phyloP scores from a whole-genome alignment of 1,140 invertebrate species.

The Aphaenogaster ashmeadi region DNA sequence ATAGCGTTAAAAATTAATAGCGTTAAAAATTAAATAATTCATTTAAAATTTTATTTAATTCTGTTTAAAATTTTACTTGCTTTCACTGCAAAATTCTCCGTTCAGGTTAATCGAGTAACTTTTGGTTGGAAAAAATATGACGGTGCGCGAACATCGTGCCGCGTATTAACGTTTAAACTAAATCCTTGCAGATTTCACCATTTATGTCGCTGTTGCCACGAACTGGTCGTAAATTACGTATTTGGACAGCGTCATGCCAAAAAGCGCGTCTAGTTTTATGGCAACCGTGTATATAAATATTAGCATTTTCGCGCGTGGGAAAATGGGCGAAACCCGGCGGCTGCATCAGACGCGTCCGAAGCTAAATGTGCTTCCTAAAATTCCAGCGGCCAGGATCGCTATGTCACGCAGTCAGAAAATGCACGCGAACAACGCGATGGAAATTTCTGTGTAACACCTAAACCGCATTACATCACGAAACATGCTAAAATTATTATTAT shows the following conservation, averaged over 20 bases:
- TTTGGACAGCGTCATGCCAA: conserved; percentile 7
- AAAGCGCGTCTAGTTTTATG: conserved; percentile 25
- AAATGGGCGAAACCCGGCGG: conserved; percentile 37
- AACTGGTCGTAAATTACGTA: conserved; percentile 28
- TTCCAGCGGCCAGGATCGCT: conserved; percentile 19
- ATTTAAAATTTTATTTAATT: neutral
- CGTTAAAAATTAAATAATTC: neutral
- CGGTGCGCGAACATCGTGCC: neutral
- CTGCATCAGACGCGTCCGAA: conserved; percentile 48
- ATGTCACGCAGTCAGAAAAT: conserved; percentile 27
- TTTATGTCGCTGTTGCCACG: conserved; percentile 21
- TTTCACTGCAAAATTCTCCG: neutral
- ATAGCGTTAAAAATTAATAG: conserved; percentile 7
- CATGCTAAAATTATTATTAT: neutral
- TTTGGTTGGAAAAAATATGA: neutral
- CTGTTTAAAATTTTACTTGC: neutral
- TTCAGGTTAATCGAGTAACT: conserved; percentile 16
- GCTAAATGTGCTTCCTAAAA: conserved; percentile 45
- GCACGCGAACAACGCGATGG: neutral
- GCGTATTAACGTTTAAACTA: conserved; percentile 33
- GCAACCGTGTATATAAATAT: conserved; percentile 14
- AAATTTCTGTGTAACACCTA: conserved; percentile 3
- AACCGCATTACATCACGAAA: neutral
- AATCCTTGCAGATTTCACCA: conserved; percentile 26
- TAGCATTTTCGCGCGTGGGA: conserved; percentile 27